Evolutionary conservation across 2,113 vertebrate genomes (phyloP), one percentile per base, ranked within the genome.

Genomic region (Nannospalax galili): DNA sequence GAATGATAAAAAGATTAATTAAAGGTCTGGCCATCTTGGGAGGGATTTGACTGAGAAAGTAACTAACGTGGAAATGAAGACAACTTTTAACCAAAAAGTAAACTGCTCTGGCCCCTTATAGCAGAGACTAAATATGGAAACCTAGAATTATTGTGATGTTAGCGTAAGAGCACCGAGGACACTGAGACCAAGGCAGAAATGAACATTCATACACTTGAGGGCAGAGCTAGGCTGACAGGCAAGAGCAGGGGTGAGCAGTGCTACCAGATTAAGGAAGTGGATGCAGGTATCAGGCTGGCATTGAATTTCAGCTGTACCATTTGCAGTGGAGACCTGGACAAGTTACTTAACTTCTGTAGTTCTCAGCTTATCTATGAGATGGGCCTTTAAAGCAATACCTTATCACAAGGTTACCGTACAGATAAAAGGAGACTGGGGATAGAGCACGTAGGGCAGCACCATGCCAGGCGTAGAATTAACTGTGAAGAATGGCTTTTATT

Each of bases 301-400:
- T 11, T 69, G 17, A 77, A 84, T 64, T n/a, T 67, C n/a, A 42
- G 67, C 62, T 77, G 17, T 64, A 28, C 30, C 20, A 73, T 37
- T 84, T 42, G 73, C 30, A 62, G 17, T 35, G 65, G 37, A 56
- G 67, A 42, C 37, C 3, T n/a, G 37, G 40, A 52, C 52, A 89
- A 82, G 72, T 72, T 78, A 87, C 19, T 69, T 52, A 69, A 56
- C 35, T 24, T 91, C 52, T 80, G 26, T 64, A 62, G 65, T 77
- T 89, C 42, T 88, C 24, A 42, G 48, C 17, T 82, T 84, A 89
- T 15, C 64, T 75, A 92, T 70, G 48, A 87, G 90, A 93, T 82
- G 5, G 8, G 26, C 72, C 82, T 70, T 84, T 60, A 87, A 37
- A 40, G 67, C 0, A 45, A 28, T 62, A 56, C 16, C 40, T 82